Evolutionary conservation across 1,140 invertebrate species (phyloP), one percentile per base, ranked within the genome.

Genomic region (Tetranychus urticae): DNA sequence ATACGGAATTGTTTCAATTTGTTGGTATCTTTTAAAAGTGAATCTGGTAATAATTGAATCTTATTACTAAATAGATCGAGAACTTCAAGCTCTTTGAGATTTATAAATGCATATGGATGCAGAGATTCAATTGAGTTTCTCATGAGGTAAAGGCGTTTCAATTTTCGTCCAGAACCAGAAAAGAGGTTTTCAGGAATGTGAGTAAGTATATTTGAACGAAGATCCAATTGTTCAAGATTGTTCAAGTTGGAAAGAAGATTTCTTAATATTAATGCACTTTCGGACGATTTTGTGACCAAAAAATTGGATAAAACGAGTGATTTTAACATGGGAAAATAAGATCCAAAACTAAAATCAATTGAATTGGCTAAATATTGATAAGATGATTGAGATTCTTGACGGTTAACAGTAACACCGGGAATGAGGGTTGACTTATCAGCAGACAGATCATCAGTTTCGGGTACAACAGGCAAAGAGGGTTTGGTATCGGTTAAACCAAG

Each of bases 41-140:
- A 36, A 23, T 61, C 45, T 12, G 62, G 60, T 8, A 69, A 31
- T 14, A 50, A 3, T 8, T 36, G 62, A 1, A 69, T 47, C 2
- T 64, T 55, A 64, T 69, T 69, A 52, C 65, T 56, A n/a, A 61
- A 48, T 6, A 69, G 47, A 54, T 69, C 67, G n/a, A 69, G 58
- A 33, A 63, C 50, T 56, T 67, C 63, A 14, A 69, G 57, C 36
- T 60, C 55, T 13, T 42, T 45, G n/a, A 68, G 58, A 63, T 54
- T 63, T 55, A 47, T 36, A 50, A 66, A 66, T 39, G 63, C 54
- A 50, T 59, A 52, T 31, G 39, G 23, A 37, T 62, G 46, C n/a
- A 65, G 55, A 7, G 61, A 14, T 46, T 58, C 39, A 36, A 66
- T 65, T 42, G 42, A 47, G 48, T 66, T 66, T 10, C 46, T 37